Base-by-base conservation (phyloP, 2,797 vertebrate species). In the Cryptoblepharus egeriae region DNA sequence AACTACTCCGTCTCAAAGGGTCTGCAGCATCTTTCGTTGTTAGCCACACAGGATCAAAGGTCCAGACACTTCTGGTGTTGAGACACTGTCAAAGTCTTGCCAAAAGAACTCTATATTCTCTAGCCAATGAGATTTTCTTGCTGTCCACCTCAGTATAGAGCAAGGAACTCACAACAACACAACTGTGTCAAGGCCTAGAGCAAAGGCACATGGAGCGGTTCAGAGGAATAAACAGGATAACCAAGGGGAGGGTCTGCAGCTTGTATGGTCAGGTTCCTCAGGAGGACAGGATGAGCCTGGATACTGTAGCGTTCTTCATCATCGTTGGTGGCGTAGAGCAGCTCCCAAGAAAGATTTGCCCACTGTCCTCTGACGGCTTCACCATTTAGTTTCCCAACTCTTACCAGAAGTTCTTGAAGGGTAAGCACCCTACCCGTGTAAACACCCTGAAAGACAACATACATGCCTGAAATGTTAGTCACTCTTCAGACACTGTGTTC, bases 251-350 rank as follows among this genome's bases (percentile, higher is more conserved):
- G 98, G 81, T 99, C 98, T 0, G 98, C 98, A 0, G 98, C 98
- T 92, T 99, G 99, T 78, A 99, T 97, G 0, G 98, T 99, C 20
- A 99, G 93, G 92, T 99, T 99, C 63, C 99, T 96, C 85, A 99
- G 95, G 78, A 99, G 97, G 4, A 98, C 95, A 0, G 98, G 98
- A 82, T 99, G 98, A 11, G 99, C 99, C 92, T 99, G 98, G 93
- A 99, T 99, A 90, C 99, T 99, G 93, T 99, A 99, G 24, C 98
- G 98, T 81, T 99, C 98, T 83, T 99, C 98, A 0, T 99, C 99
- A 0, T 99, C 98, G 0, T 99, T 99, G 1, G 98, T 99, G 35
- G 98, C 99, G 0, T 99, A 99, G 3, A 99, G 96, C 80, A 99
- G 95, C 94, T 99, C 98, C 98, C 99, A 99, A 7, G 98, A 98